Percentiles rank a stretch among this genome's conserved stretches.
phyloP scores from a whole-genome alignment of 2,888 invertebrate genomes.

The Dusona sp. region DNA sequence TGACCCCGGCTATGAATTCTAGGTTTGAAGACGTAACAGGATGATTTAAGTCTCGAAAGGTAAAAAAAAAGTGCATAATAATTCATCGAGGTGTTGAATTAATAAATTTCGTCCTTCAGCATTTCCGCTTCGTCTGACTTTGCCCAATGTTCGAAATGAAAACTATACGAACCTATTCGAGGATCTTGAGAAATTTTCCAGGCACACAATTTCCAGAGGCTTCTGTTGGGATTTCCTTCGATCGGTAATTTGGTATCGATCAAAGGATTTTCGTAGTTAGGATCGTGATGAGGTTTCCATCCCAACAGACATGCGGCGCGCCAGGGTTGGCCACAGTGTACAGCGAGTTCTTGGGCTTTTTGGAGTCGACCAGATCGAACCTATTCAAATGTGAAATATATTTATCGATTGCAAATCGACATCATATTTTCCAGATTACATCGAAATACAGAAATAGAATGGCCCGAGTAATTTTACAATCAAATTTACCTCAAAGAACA shows the following conservation, averaged over 20 bases:
- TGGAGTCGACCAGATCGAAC: conserved; percentile 94
- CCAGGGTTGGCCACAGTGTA: conserved; percentile 96
- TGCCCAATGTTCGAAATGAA: neutral
- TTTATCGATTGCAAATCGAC: neutral
- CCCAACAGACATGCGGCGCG: conserved; percentile 95
- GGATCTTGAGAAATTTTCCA: conserved; percentile 85
- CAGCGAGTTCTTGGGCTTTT: conserved; percentile 93
- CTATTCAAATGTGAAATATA: conserved; percentile 85
- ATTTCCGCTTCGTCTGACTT: neutral
- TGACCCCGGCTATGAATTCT: too few species aligned
- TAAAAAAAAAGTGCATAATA: too few species aligned
- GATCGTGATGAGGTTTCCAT: conserved; percentile 95
- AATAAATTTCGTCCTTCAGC: neutral
- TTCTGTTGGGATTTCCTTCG: conserved; percentile 93
- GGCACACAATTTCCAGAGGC: conserved; percentile 92
- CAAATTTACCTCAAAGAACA: conserved; percentile 81
- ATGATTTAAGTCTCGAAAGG: too few species aligned
- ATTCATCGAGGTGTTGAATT: neutral
- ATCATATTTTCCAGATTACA: neutral
- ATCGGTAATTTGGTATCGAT: conserved; percentile 86
- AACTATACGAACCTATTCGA: conserved; percentile 76
- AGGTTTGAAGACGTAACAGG: too few species aligned
- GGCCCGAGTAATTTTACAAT: neutral
- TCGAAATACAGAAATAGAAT: neutral
- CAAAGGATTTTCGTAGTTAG: conserved; percentile 87